Base-by-base conservation (phyloP, 1,140 invertebrate genomes). In the Steinernema khuongi region DNA sequence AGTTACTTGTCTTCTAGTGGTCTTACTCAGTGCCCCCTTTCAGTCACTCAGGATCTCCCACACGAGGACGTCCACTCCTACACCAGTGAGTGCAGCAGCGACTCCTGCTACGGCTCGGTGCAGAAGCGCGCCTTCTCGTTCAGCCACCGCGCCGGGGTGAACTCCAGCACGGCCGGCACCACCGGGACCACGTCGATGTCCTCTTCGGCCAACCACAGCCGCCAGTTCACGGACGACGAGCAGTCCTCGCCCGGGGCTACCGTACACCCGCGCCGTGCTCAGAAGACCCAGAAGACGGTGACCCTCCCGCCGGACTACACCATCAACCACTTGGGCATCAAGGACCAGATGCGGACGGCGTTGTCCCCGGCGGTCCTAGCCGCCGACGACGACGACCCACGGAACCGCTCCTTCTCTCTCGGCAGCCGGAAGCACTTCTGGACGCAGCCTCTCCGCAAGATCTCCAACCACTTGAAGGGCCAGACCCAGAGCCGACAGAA, bases 151-250 rank as follows among this genome's bases (percentile, higher is more conserved):
- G 19, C 19, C 2, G 50, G 50, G 2, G 50, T 4, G 14, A 11
- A 11, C 7, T 41, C 36, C 7, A n/a, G n/a, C n/a, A 41, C 36
- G 36, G n/a, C 7, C 36, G 36, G 36, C 7, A 41, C 36, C 36
- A 41, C 36, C 36, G 36, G 36, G n/a, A 41, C 36, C 36, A 41
- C 36, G 7, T 41, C 36, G 36, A 41, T 41, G 36, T 41, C 7
- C 50, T 60, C 50, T 26, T 60, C 50, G 26, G 19, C 50, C 50
- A 60, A 60, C 26, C 7, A 22, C 50, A 60, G 50, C 50, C 50
- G 50, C 19, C 50, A 60, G 19, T 60, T 60, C 50, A 60, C 50
- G 14, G 50, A 60, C 50, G 50, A 60, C 50, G 50, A 60, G 50
- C 50, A 60, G 22, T 60, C 50, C 7, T 60, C 50, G 11, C 50